Conservation (phyloP, 2,113 vertebrate species). For the Odocoileus virginianus region DNA sequence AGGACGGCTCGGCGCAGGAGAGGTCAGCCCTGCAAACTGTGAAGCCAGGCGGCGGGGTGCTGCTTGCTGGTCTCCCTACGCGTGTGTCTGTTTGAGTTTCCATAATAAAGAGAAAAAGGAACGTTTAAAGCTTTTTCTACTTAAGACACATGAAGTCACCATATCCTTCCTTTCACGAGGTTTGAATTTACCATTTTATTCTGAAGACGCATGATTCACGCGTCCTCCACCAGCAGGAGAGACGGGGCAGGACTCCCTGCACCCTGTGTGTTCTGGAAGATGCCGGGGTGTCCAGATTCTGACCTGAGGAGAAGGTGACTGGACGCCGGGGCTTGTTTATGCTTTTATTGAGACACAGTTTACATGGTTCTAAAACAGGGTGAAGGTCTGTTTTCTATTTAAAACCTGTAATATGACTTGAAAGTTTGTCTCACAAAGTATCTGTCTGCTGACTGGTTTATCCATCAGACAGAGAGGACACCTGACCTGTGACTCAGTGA, state of each 20-base stretch:
- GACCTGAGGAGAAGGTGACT: background rate
- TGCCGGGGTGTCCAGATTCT: background rate
- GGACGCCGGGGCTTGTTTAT: background rate
- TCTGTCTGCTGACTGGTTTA: background rate
- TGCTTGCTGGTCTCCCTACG: rapidly evolving
- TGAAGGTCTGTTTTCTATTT: background rate
- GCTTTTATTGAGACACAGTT: background rate
- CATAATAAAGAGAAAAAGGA: background rate
- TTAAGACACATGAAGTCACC: constrained; percentile 4
- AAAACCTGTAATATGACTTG: background rate
- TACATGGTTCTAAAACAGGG: background rate
- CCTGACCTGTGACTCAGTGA: constrained; percentile 23
- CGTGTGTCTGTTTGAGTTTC: background rate
- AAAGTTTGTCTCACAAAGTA: background rate
- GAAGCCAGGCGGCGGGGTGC: background rate
- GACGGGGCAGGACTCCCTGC: background rate
- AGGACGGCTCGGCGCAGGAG: background rate
- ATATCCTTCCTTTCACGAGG: constrained; percentile 1
- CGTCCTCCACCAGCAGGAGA: background rate
- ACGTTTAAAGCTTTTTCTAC: background rate
- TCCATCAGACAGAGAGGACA: background rate
- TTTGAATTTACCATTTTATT: constrained; percentile 3
- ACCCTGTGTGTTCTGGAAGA: background rate
- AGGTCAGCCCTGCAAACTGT: background rate
- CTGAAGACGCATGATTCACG: background rate